Evolutionary conservation across 2,797 vertebrate species (phyloP), one percentile per base, ranked within the genome.

Genomic region (Clarias pachynema): DNA sequence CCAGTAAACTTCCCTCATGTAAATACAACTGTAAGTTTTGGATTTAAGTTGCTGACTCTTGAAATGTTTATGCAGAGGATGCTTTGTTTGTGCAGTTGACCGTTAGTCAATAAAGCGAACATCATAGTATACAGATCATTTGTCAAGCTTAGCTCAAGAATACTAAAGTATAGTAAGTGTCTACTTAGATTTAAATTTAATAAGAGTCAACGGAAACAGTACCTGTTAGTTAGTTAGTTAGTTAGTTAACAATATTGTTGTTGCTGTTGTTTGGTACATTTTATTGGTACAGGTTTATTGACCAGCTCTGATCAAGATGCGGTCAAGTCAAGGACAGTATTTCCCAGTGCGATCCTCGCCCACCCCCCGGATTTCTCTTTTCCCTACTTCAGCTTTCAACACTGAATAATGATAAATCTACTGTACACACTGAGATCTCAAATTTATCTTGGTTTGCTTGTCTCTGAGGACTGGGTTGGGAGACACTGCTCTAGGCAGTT

Each of bases 401-500:
- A 59, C 4, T 29, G 62, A 53, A 29, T 29, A 8, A 20, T 80
- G 37, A 80, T 80, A 20, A n/a, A 65, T 65, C 20, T 65, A 24
- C 44, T 10, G 44, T 10, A 44, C 44, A 44, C 40, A 0, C 5
- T 18, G 37, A 37, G n/a, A 29, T 80, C 60, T 44, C 24, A 44
- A 2, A 34, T 57, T 20, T 26, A 62, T 62, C 59, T 60, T 15
- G 0, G 53, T 34, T 4, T 78, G 29, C 60, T 20, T 57, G 65
- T 66, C 60, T 83, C 70, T 53, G 82, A 65, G 82, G 82, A 63
- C 72, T 63, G 69, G 70, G 34, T 57, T 79, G 78, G 59, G 62
- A 84, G 70, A 79, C 73, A 69, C 63, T 16, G 44, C 62, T 26
- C 18, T 1, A 37, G 80, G 53, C 37, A 53, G 84, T 73, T 73